Conservation (phyloP, 2,797 vertebrate genomes). For the Pseudomugil gertrudae region DNA sequence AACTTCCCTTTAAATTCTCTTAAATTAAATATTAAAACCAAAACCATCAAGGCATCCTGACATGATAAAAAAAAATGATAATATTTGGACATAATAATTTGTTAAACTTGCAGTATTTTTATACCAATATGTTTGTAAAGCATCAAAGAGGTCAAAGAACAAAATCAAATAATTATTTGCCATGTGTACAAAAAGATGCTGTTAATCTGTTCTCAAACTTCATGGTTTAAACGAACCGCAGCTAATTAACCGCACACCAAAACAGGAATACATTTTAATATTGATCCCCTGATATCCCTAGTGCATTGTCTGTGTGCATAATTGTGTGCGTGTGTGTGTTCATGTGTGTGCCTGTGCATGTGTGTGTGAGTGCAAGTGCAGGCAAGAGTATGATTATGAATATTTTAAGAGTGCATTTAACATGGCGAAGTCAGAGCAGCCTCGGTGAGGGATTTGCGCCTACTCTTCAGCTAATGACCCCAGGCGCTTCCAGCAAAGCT, state of each 20-base stretch:
- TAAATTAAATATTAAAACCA: conserved; percentile 43
- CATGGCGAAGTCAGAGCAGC: conserved; percentile 80
- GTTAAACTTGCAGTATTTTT: conserved; percentile 4
- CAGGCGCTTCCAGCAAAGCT: conserved; percentile 86
- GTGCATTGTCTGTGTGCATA: conserved; percentile 70
- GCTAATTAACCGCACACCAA: conserved; percentile 86
- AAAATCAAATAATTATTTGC: conserved; percentile 21
- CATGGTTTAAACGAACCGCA: conserved; percentile 82
- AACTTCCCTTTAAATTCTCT: conserved; percentile 22
- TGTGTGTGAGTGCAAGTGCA: conserved; percentile 55
- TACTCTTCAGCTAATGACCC: conserved; percentile 88
- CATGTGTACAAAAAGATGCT: conserved; percentile 74
- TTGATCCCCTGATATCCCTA: conserved; percentile 79
- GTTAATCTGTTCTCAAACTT: conserved; percentile 85
- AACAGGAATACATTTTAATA: conserved; percentile 88
- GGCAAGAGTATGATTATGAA: conserved; percentile 87
- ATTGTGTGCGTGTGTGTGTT: conserved; percentile 37
- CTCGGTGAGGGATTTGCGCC: conserved; percentile 84
- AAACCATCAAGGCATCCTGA: conserved; percentile 7
- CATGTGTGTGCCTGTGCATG: conserved; percentile 34
- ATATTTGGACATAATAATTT: neutral
- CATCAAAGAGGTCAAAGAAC: conserved; percentile 18
- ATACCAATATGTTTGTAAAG: conserved; percentile 20
- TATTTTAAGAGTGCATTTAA: conserved; percentile 89
- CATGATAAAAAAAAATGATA: neutral